These are phyloP conservation scores for Tricholauxania praeusta DNA, from an alignment of 2,888 invertebrate species.

Conservation along the genomic window DNA sequence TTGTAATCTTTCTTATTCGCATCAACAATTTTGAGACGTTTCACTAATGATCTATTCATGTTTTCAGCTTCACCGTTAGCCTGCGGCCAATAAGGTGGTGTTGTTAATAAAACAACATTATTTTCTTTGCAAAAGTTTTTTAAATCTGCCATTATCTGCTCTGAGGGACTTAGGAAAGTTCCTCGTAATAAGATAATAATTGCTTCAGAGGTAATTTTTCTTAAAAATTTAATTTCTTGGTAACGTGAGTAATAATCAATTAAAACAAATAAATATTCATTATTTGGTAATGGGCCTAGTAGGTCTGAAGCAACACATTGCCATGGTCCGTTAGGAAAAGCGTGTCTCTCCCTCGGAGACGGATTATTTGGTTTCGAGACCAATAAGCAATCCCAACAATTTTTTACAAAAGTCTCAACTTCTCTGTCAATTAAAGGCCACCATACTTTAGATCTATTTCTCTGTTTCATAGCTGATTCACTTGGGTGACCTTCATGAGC, in stretches of 20 bases:
- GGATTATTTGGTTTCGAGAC: constrained; percentile 36
- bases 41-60: constrained; percentile 34
- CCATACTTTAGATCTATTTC: constrained; percentile 36
- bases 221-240: constrained; percentile 30
- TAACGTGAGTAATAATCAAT: constrained; percentile 41
- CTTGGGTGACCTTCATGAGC: constrained; percentile 27
- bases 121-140: constrained; percentile 30
- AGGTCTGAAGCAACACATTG: constrained; percentile 38
- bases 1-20: constrained; percentile 30
- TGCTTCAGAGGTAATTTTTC: constrained; percentile 33
- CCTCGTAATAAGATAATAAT: constrained; percentile 34
- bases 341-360: constrained; percentile 32
- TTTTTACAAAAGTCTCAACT: constrained; percentile 34
- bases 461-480: constrained; percentile 38
- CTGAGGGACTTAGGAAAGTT: constrained; percentile 37
- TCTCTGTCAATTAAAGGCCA: constrained; percentile 31
- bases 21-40: constrained; percentile 36
- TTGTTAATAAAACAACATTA: constrained; percentile 30
- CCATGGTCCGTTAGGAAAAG: constrained; percentile 41
- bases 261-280: constrained; percentile 39
- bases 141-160: constrained; percentile 40
- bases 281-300: constrained; percentile 38
- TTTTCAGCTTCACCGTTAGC: constrained; percentile 42
- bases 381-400: constrained; percentile 39
- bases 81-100: constrained; percentile 38